Base-by-base conservation (phyloP, 2,797 vertebrate species). In the Megalops cyprinoides region DNA sequence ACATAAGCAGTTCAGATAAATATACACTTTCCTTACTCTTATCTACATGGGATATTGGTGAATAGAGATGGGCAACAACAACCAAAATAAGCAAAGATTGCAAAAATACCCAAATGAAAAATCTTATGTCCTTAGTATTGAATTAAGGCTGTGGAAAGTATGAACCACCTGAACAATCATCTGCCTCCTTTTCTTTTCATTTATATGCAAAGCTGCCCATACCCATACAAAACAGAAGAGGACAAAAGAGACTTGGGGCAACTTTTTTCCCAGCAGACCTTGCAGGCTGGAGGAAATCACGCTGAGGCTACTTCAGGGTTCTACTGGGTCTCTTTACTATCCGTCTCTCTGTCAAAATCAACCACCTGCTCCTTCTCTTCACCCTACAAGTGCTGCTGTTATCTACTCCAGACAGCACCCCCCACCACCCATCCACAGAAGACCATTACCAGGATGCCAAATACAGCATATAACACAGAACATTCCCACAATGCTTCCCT, bases 321-420 rank as follows among this genome's bases (percentile, higher is more conserved):
- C 91, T 88, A 90, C 84, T 86, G 89, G 90, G 90, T 91, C 86
- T 92, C 89, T 93, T 92, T 90, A 91, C 86, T 73, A 84, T 80
- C 49, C 85, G 86, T 79, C 88, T 87, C 87, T 92, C 92, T 92
- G 90, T 91, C 91, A 90, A 85, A 87, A 83, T 90, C 90, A 88
- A 87, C 90, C 90, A 91, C 90, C 91, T 93, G 90, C 89, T 88
- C 83, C 84, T 58, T 84, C 83, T 89, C 88, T 90, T 87, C 81
- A 85, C 82, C 56, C 79, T 87, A 87, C 86, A 84, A 92, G 88
- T 87, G 87, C 82, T 84, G 85, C 86, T 89, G 51, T 53, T 53
- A 53, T 53, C 51, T 53, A 2, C 51, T 53, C 18, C 51, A n/a
- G n/a, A n/a, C 15, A 53, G 3, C 12, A 53, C 1, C 51, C 15